phyloP scores from a whole-genome alignment of 35 echinoderm and acorn worm genomes.

The Apostichopus japonicus region DNA sequence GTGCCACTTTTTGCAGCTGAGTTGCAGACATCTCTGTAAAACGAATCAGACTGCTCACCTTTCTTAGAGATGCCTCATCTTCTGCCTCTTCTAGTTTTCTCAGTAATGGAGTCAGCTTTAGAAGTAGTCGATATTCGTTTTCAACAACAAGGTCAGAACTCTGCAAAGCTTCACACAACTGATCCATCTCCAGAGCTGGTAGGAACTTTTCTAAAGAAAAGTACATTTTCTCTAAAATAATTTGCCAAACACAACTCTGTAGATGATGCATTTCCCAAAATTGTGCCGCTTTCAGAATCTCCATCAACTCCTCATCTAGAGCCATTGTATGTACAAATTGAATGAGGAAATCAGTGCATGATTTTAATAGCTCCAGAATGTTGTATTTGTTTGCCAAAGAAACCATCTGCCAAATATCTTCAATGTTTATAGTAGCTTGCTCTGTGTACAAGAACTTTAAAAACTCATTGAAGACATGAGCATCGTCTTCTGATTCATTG shows the following conservation, averaged over 20 bases:
- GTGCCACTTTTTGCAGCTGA: slow-evolving; percentile 26
- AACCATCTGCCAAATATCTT: slow-evolving; percentile 26
- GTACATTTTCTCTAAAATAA: background rate
- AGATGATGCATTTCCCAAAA: background rate
- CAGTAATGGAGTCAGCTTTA: background rate
- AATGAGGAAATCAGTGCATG: background rate
- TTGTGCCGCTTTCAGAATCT: background rate
- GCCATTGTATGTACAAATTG: background rate
- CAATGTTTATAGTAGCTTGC: background rate
- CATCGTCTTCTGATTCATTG: background rate
- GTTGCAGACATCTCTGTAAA: slow-evolving; percentile 27
- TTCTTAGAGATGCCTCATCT: background rate
- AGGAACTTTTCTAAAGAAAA: slow-evolving; percentile 3
- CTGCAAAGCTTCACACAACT: background rate
- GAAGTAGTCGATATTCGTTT: slow-evolving; percentile 15
- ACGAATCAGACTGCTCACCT: background rate
- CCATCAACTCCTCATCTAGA: background rate
- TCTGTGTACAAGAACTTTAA: slow-evolving; percentile 43
- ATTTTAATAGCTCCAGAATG: background rate
- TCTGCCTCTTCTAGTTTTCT: background rate
- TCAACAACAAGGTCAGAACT: slow-evolving; percentile 16
- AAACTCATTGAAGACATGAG: background rate
- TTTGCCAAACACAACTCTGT: background rate
- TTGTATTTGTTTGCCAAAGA: slow-evolving; percentile 35
- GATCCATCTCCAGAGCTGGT: background rate